phyloP scores from a whole-genome alignment of 2,113 vertebrate genomes.

The Picathartes gymnocephalus region DNA sequence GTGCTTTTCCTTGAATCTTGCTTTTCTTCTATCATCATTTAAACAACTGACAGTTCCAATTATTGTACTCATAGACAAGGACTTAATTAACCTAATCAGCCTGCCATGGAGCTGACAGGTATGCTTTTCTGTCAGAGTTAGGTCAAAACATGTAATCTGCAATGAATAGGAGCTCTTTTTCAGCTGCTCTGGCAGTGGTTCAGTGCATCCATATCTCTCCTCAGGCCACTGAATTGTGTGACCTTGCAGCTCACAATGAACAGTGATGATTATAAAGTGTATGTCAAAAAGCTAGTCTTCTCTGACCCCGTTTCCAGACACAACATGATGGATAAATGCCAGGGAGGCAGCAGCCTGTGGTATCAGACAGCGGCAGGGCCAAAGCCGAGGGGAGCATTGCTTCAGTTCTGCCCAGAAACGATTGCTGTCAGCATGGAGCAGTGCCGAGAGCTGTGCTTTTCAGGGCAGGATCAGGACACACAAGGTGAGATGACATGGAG shows the following conservation, averaged over 20 bases:
- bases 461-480: not conserved
- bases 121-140: constrained; percentile 45
- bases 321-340: constrained; percentile 1
- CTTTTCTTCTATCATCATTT: constrained; percentile 18
- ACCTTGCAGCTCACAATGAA: constrained; percentile 49
- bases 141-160: constrained; percentile 50
- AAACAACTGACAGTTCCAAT: constrained; percentile 55
- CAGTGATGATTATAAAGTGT: constrained; percentile 23
- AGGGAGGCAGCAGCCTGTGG: not conserved
- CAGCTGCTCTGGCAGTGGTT: constrained; percentile 45
- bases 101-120: constrained; percentile 63
- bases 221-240: constrained; percentile 50
- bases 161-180: constrained; percentile 56
- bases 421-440: rapidly evolving
- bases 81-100: constrained; percentile 66
- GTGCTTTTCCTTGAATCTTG: not conserved
- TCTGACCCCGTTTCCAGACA: constrained; percentile 36
- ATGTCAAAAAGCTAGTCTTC: constrained; percentile 53
- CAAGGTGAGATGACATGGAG: not conserved
- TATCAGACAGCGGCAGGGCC: not conserved
- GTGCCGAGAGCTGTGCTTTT: not conserved
- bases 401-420: not conserved
- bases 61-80: constrained; percentile 43
- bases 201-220: constrained; percentile 45
- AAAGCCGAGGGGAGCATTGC: not conserved